Conservation (phyloP, 1,140 invertebrate genomes). For the Popillia japonica region DNA sequence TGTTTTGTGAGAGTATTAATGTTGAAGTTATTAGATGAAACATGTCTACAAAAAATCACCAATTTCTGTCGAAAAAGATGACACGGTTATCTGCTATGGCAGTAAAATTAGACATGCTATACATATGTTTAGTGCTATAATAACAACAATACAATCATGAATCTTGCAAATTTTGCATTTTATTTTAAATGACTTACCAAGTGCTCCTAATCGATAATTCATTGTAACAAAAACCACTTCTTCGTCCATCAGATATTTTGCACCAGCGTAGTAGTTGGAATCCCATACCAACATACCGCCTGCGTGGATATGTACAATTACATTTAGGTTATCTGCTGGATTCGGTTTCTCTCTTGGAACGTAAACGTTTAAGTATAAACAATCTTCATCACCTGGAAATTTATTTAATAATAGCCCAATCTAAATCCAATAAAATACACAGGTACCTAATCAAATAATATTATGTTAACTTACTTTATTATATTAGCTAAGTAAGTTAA, state of each 20-base stretch:
- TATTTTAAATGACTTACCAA: constrained; percentile 59
- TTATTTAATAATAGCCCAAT: neutral
- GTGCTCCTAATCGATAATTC: constrained; percentile 70
- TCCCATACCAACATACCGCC: constrained; percentile 68
- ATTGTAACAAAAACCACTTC: constrained; percentile 70
- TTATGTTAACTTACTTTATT: too few relatives aligned
- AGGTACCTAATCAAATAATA: too few relatives aligned
- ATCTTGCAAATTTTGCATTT: neutral
- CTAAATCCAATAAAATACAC: too few relatives aligned
- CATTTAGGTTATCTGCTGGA: constrained; percentile 59
- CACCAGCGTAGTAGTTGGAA: constrained; percentile 62
- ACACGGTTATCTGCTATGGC: too few relatives aligned
- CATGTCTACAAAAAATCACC: too few relatives aligned
- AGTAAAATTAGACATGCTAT: too few relatives aligned
- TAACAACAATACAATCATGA: neutral
- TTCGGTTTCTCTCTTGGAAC: constrained; percentile 55
- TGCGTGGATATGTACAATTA: constrained; percentile 69
- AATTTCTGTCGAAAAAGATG: too few relatives aligned
- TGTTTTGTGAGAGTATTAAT: too few relatives aligned
- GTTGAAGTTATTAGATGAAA: too few relatives aligned
- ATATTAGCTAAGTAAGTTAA: too few relatives aligned
- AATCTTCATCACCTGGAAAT: constrained; percentile 54
- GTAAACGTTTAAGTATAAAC: constrained; percentile 41
- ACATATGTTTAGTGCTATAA: too few relatives aligned
- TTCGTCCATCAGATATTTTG: constrained; percentile 67